Conservation (phyloP, 1,140 invertebrate species). For the Telenomus remus region DNA sequence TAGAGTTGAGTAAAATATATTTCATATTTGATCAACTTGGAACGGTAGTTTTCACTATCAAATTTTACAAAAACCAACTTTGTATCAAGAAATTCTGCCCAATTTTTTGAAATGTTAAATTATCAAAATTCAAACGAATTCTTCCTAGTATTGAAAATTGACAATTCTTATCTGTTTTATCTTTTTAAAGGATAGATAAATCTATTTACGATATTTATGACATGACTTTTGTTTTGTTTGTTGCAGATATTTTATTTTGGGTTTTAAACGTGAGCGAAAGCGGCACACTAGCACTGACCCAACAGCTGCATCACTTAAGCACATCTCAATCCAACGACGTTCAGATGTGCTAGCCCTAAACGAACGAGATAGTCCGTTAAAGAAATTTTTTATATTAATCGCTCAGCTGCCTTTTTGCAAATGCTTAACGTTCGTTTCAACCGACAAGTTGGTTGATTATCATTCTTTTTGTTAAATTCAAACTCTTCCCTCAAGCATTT, state of each 20-base stretch:
- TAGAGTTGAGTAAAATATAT: too few species aligned
- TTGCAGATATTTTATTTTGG: conserved; percentile 83
- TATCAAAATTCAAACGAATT: too few species aligned
- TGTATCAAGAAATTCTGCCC: too few species aligned
- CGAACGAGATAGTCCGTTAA: conserved; percentile 21
- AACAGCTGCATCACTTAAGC: conserved; percentile 80
- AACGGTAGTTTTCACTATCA: too few species aligned
- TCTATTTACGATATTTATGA: conserved; percentile 1
- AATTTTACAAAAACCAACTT: too few species aligned
- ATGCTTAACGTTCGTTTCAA: neutral
- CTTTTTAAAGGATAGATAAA: too few species aligned
- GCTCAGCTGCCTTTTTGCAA: conserved; percentile 19
- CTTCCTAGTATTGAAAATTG: too few species aligned
- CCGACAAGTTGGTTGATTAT: neutral
- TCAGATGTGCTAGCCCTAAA: conserved; percentile 68
- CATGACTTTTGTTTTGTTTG: conserved; percentile 54
- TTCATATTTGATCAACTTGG: too few species aligned
- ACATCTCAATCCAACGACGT: conserved; percentile 71
- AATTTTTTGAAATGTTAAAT: too few species aligned
- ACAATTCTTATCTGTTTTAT: too few species aligned
- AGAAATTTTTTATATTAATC: conserved; percentile 21
- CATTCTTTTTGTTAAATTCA: neutral
- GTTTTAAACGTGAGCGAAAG: conserved; percentile 81
- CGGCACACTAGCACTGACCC: conserved; percentile 81
- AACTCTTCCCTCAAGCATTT: neutral